phyloP scores from a whole-genome alignment of 2,113 vertebrate species.

The Lepus europaeus region DNA sequence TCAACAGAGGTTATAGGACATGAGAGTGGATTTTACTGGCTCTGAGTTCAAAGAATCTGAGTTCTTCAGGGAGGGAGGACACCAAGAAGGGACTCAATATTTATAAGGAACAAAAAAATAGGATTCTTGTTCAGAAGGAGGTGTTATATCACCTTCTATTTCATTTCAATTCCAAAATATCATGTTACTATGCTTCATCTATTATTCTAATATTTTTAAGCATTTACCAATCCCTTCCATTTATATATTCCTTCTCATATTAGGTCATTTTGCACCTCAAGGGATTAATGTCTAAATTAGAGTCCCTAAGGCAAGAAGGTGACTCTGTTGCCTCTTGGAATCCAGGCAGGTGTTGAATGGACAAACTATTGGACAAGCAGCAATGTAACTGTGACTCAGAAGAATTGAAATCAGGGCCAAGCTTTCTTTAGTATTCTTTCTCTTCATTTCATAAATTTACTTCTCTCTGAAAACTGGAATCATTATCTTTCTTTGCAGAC shows the following conservation, averaged over 20 bases:
- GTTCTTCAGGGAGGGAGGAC: background rate
- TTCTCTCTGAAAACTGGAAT: conserved; percentile 34
- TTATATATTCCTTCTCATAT: background rate
- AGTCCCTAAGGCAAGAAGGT: background rate
- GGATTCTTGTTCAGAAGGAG: background rate
- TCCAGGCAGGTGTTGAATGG: background rate
- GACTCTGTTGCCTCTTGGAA: background rate
- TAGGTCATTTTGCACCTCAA: background rate
- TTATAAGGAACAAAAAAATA: background rate
- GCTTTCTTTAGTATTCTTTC: background rate
- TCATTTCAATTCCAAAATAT: background rate
- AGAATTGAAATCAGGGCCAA: background rate
- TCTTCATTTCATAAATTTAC: background rate
- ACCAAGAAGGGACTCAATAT: background rate
- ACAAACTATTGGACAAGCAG: background rate
- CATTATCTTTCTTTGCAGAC: background rate
- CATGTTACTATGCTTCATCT: background rate
- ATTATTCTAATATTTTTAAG: background rate
- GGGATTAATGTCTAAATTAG: background rate
- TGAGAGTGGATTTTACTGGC: background rate
- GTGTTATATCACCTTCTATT: background rate
- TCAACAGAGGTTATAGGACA: background rate
- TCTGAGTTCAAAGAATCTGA: conserved; percentile 28
- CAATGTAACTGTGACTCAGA: background rate
- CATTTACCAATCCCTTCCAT: background rate